These are phyloP conservation scores for Carabus problematicus DNA, from an alignment of 2,888 invertebrate species.

Conservation along the genomic window DNA sequence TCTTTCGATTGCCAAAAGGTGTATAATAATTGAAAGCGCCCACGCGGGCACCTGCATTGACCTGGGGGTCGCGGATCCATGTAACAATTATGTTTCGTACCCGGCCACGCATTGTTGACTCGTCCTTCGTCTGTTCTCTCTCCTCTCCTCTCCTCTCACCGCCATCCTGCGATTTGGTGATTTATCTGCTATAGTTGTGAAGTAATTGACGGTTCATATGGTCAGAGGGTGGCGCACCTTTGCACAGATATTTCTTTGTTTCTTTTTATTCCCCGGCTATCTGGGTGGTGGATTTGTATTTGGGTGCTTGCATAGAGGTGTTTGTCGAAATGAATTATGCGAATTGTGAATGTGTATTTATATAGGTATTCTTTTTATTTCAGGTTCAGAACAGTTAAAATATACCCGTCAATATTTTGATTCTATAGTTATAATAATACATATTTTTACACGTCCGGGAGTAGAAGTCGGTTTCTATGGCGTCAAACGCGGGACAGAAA, in stretches of 20 bases:
- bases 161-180: constrained; percentile 1
- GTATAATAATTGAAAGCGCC: constrained; percentile 51
- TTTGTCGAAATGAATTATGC: too few relatives aligned
- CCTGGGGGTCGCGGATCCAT: constrained; percentile 8
- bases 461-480: too few relatives aligned
- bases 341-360: too few relatives aligned
- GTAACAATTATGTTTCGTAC: constrained; percentile 15
- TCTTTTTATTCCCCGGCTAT: too few relatives aligned
- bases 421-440: too few relatives aligned
- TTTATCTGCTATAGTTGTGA: constrained; percentile 11
- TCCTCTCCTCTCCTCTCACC: constrained; percentile 8
- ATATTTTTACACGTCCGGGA: too few relatives aligned
- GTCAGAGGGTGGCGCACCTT: constrained; percentile 1
- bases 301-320: too few relatives aligned
- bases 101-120: constrained; percentile 1
- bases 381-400: too few relatives aligned
- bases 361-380: too few relatives aligned
- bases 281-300: too few relatives aligned
- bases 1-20: constrained; percentile 33
- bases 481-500: too few relatives aligned
- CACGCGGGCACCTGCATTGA: constrained; percentile 45
- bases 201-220: background rate
- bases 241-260: background rate
- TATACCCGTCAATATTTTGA: too few relatives aligned
- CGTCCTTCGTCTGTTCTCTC: background rate